Percentiles rank a stretch among this genome's conserved stretches.
These are phyloP conservation scores for Mareca strepera DNA, from an alignment of 2,797 vertebrate species.

Conservation along the genomic window DNA sequence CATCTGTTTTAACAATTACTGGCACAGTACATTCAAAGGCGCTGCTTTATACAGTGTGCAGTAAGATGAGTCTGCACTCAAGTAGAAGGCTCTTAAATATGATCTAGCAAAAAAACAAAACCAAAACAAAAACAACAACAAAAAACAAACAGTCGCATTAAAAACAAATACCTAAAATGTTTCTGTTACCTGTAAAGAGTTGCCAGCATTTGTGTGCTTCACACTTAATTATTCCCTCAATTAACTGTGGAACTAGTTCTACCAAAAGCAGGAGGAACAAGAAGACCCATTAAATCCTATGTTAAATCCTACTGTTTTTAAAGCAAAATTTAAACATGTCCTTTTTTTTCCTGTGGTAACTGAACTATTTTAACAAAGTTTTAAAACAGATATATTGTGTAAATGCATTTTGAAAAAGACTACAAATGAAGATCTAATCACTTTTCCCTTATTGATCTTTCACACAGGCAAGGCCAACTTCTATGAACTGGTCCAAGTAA, in stretches of 20 bases:
- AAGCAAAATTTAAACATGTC: background rate
- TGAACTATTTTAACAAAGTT: background rate
- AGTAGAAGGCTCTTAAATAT: background rate
- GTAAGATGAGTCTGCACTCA: constrained; percentile 5
- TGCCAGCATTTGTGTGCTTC: background rate
- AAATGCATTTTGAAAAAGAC: background rate
- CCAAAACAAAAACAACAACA: too few species aligned
- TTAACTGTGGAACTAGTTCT: background rate
- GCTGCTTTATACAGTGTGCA: constrained; percentile 27
- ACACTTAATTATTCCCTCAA: background rate
- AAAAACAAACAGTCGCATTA: background rate
- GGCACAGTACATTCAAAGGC: background rate
- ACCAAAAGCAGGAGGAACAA: background rate
- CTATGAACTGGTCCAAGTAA: background rate
- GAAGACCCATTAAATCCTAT: background rate
- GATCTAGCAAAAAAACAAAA: background rate
- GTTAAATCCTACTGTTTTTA: background rate
- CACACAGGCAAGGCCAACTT: background rate
- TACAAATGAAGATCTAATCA: background rate
- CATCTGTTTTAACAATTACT: constrained; percentile 42
- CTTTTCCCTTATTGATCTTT: background rate
- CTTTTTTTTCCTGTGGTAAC: background rate
- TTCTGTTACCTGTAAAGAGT: background rate
- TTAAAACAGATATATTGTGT: background rate
- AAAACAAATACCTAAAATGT: background rate